phyloP scores from a whole-genome alignment of 2,797 vertebrate species.

The Antrozous pallidus region DNA sequence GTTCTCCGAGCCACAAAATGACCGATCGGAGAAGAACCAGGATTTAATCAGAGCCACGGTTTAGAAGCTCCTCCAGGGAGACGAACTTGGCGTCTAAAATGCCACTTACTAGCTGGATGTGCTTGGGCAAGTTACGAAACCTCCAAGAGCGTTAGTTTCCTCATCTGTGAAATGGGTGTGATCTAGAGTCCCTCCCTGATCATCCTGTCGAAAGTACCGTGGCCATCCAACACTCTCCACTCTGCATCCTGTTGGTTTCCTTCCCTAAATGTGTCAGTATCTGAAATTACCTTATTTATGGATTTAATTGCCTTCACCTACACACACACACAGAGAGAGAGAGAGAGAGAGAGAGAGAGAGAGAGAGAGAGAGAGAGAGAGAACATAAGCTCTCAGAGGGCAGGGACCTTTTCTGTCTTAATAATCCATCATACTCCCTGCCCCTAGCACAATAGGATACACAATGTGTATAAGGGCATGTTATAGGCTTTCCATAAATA shows the following conservation, averaged over 20 bases:
- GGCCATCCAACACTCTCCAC: background rate
- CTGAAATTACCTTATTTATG: background rate
- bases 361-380: no score
- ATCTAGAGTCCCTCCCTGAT: background rate
- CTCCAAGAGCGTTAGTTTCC: background rate
- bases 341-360: no score
- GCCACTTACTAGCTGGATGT: rapidly evolving
- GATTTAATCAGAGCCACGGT: background rate
- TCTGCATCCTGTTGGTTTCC: background rate
- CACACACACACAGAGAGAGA: no score
- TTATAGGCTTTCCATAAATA: background rate
- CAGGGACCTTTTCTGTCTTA: background rate
- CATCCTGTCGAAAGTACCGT: background rate
- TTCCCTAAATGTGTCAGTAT: background rate
- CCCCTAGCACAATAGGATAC: background rate
- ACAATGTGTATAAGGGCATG: background rate
- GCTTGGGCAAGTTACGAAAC: rapidly evolving
- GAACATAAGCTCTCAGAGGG: background rate
- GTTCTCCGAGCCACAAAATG: background rate
- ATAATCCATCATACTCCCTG: background rate
- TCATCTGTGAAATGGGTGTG: background rate
- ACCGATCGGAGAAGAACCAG: background rate
- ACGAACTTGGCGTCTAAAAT: background rate
- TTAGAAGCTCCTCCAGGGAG: background rate
- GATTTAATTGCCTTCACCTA: background rate